Conservation (phyloP, 2,113 vertebrate species). For the Takifugu flavidus region DNA sequence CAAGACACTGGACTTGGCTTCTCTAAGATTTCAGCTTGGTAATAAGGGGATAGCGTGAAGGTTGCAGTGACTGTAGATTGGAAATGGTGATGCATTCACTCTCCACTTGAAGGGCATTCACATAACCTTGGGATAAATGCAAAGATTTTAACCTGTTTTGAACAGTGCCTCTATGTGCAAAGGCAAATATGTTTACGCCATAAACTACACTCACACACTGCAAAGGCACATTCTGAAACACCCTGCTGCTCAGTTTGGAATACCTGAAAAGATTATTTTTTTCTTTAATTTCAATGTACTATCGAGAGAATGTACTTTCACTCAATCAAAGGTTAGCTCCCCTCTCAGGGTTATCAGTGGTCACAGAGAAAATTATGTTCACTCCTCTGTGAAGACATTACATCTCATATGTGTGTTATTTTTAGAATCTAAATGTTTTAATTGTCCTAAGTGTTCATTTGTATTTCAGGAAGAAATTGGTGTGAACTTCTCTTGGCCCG, state of each 20-base stretch:
- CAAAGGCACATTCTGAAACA: neutral
- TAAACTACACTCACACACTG: neutral
- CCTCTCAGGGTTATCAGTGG: neutral
- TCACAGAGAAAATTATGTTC: neutral
- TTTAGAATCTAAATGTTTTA: too few species aligned
- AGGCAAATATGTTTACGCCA: neutral
- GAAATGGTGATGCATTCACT: constrained; percentile 20
- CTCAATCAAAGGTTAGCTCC: neutral
- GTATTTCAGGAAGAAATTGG: constrained; percentile 50
- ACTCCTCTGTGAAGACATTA: neutral
- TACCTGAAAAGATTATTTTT: too few species aligned
- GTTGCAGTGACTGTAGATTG: constrained; percentile 7
- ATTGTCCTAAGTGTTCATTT: neutral
- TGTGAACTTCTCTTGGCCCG: constrained; percentile 14
- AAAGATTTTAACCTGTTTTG: neutral
- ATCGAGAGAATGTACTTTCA: neutral
- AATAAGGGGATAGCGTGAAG: constrained; percentile 16
- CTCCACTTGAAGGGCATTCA: constrained; percentile 27
- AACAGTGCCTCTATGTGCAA: neutral
- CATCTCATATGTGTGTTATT: neutral
- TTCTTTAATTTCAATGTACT: too few species aligned
- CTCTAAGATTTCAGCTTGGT: constrained; percentile 19
- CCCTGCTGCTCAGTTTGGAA: neutral
- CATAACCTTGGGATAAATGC: constrained; percentile 44
- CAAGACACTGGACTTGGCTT: neutral